phyloP scores from a whole-genome alignment of 2,113 vertebrate species.

The Thunnus thynnus region DNA sequence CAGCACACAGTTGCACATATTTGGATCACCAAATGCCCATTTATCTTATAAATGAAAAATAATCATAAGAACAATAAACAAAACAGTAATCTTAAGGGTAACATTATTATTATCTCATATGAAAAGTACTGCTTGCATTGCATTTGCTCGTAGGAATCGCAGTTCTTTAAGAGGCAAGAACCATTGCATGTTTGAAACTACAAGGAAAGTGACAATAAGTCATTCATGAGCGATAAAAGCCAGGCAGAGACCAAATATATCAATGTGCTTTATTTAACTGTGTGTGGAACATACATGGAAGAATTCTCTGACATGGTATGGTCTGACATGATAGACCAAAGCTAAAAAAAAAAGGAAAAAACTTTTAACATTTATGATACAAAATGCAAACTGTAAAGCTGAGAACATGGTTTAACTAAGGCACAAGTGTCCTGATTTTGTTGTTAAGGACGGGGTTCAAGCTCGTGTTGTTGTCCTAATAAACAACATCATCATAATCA shows the following conservation, averaged over 20 bases:
- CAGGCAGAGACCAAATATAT: too few species aligned
- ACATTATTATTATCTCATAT: background rate
- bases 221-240: too few species aligned
- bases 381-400: background rate
- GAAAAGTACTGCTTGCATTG: background rate
- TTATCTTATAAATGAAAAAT: background rate
- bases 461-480: background rate
- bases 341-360: too few species aligned
- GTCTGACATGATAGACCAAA: too few species aligned
- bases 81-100: too few species aligned
- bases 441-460: background rate
- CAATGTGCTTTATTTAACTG: too few species aligned
- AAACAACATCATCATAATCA: background rate
- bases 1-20: conserved; percentile 17
- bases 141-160: background rate
- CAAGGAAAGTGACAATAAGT: too few species aligned
- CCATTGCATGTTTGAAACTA: too few species aligned
- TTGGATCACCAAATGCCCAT: background rate
- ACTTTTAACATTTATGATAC: too few species aligned
- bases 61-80: background rate
- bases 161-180: too few species aligned
- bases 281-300: too few species aligned
- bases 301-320: too few species aligned
- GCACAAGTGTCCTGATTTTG: background rate
- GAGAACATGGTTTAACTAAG: background rate